phyloP scores from a whole-genome alignment of 2,797 vertebrate genomes.

The Centroberyx gerrardi region DNA sequence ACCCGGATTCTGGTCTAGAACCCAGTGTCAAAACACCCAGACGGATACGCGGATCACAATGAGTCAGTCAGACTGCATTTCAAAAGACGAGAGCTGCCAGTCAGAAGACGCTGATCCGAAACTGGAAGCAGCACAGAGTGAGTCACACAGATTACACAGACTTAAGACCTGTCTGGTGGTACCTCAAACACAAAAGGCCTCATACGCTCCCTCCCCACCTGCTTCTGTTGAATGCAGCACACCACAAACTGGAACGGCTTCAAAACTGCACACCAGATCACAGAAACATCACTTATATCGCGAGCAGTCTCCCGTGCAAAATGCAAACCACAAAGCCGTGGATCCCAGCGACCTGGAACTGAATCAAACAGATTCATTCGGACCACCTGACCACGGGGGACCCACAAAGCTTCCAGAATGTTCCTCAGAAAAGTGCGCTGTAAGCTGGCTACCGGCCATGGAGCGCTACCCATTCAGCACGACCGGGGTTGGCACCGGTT shows the following conservation, averaged over 20 bases:
- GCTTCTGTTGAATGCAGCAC: constrained; percentile 23
- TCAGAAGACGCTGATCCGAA: constrained; percentile 49
- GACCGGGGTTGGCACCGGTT: constrained; percentile 55
- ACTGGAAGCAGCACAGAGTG: constrained; percentile 12
- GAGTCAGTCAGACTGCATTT: constrained; percentile 40
- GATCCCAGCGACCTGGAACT: constrained; percentile 27
- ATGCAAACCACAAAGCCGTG: constrained; percentile 26
- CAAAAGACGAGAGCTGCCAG: constrained; percentile 59
- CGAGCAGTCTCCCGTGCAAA: constrained; percentile 2
- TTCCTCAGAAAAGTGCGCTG: constrained; percentile 54
- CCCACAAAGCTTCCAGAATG: constrained; percentile 50
- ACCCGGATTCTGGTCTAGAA: constrained; percentile 44
- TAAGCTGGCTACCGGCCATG: constrained; percentile 35
- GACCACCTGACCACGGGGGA: constrained; percentile 25
- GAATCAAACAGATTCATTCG: constrained; percentile 40
- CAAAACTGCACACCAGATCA: constrained; percentile 27
- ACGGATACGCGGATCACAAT: constrained; percentile 38
- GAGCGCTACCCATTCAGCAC: constrained; percentile 50
- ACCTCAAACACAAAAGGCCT: constrained; percentile 43
- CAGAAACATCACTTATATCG: constrained; percentile 23
- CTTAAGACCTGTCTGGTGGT: constrained; percentile 45
- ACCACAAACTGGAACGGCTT: constrained; percentile 22
- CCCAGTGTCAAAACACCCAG: constrained; percentile 36
- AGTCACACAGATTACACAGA: constrained; percentile 47
- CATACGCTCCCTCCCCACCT: constrained; percentile 9